These are phyloP conservation scores for Hippopotamyrus pictus DNA, from an alignment of 2,797 vertebrate species.

Conservation along the genomic window DNA sequence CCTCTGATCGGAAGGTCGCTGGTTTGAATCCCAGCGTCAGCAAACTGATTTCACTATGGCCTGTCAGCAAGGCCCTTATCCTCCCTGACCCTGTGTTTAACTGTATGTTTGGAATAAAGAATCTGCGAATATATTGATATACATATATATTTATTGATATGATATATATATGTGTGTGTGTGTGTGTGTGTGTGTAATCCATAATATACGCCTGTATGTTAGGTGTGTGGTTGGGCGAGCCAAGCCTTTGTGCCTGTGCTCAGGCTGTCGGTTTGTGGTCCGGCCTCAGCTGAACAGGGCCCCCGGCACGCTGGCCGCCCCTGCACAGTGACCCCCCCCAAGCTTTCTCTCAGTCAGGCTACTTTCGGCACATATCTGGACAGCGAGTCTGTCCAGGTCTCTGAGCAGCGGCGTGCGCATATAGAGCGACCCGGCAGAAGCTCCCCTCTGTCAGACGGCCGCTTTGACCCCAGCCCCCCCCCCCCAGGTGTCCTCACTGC, in stretches of 20 bases:
- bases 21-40: neutral
- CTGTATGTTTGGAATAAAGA: neutral
- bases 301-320: no score
- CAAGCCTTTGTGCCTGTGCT: no score
- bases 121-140: neutral
- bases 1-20: neutral
- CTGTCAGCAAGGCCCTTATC: neutral
- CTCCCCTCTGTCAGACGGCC: neutral
- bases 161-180: neutral
- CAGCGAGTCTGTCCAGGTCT: neutral
- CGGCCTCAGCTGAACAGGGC: neutral
- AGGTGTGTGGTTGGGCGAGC: no score
- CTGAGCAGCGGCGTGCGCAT: neutral
- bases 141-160: no score
- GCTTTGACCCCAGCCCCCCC: neutral
- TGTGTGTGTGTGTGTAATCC: neutral
- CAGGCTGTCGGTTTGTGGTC: neutral
- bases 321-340: neutral
- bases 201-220: neutral
- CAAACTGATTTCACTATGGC: neutral
- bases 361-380: neutral
- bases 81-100: neutral
- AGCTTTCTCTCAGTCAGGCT: neutral
- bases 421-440: neutral
- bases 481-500: conserved; percentile 67